These are phyloP conservation scores for Tuberolachnus salignus DNA, from an alignment of 2,888 invertebrate species.

Conservation along the genomic window DNA sequence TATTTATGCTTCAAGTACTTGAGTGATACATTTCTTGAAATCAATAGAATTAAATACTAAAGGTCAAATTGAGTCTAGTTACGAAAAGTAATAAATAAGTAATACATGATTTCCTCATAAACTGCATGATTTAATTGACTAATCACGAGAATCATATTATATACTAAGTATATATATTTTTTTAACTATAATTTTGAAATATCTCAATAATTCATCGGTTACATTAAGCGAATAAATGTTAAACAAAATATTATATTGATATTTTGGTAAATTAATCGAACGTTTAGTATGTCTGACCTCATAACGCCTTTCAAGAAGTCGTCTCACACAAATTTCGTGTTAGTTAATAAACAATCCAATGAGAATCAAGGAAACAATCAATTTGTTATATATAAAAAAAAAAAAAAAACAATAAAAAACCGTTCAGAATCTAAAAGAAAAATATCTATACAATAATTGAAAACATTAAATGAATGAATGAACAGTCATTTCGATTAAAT, in stretches of 20 bases:
- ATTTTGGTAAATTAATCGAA: too few species aligned
- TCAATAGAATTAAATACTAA: background rate
- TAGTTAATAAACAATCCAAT: too few species aligned
- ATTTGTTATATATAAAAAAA: too few species aligned
- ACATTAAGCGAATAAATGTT: background rate
- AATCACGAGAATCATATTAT: background rate
- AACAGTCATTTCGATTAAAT: background rate
- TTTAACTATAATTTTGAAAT: background rate
- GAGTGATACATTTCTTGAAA: background rate
- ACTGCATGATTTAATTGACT: background rate
- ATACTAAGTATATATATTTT: background rate
- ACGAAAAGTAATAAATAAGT: background rate
- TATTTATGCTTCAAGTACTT: too few species aligned
- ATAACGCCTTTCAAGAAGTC: too few species aligned
- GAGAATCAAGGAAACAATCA: too few species aligned
- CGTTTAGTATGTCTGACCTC: too few species aligned
- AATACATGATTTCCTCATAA: background rate
- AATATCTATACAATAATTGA: background rate
- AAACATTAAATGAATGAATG: background rate
- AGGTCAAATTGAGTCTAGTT: slow-evolving; percentile 1
- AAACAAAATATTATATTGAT: too few species aligned
- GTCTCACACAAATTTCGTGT: too few species aligned
- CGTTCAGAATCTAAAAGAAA: too few species aligned
- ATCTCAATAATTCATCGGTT: background rate
- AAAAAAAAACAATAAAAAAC: too few species aligned